Base-by-base conservation (phyloP, 1,140 invertebrate species). In the Cherax quadricarinatus region DNA sequence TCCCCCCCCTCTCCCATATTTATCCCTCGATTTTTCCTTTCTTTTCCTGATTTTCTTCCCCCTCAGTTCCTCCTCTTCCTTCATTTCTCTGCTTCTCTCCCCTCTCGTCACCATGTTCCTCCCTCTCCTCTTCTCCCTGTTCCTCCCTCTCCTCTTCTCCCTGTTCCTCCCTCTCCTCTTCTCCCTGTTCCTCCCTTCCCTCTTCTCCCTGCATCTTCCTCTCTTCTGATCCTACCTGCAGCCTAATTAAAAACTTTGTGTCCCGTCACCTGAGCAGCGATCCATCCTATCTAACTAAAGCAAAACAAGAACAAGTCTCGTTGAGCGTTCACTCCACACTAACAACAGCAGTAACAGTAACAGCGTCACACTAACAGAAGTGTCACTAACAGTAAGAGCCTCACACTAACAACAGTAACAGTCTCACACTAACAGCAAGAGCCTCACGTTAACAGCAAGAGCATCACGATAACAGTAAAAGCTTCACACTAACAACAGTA, bases 241-340 rank as follows among this genome's bases (percentile, higher is more conserved):
- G 86, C 86, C 86, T 88, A 88, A 88, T 88, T 88, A 88, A 88
- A 88, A 88, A 79, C 75, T 88, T 88, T 79, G 30, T 41, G 30
- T 75, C 73, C 86, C 86, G 73, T 79, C 86, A 88, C 86, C 86
- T 88, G 86, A 88, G 86, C 49, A 88, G 51, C 86, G 53, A 88
- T 88, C 86, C 86, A 57, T 79, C 78, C 86, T 75, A 88, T 88
- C 86, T 88, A 88, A 88, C 86, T 79, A 75, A 88, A 49, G 86
- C 57, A 88, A 88, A 88, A 73, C 53, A 84, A 79, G 48, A 48
- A 70, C 10, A 88, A 88, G 73, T 88, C 86, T 57, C 73, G 73
- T 88, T 88, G 86, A 88, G 73, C 79, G n/a, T 48, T 51, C 78
- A 66, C 86, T 88, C 86, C 10, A 57, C 73, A 88, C 14, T 24